Percentiles rank a stretch among this genome's conserved stretches.
These are phyloP conservation scores for Nasonia giraulti DNA, from an alignment of 1,140 invertebrate genomes.

Conservation along the genomic window DNA sequence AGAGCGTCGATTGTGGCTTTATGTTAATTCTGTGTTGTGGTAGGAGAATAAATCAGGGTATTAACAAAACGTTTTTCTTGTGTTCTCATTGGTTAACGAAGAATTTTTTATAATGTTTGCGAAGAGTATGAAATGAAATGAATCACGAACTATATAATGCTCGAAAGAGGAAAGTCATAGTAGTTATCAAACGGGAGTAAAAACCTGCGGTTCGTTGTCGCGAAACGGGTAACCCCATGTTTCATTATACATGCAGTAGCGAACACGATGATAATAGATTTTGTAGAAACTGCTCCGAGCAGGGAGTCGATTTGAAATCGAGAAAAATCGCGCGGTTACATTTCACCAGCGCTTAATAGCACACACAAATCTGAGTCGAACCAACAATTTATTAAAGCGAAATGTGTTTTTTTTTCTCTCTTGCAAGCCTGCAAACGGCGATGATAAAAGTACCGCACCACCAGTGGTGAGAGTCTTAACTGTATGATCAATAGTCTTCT, in stretches of 20 bases:
- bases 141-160: too few species aligned
- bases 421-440: slow-evolving; percentile 42
- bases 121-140: too few species aligned
- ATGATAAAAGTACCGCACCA: slow-evolving; percentile 41
- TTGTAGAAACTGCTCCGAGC: too few species aligned
- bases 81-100: too few species aligned
- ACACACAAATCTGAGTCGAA: background rate
- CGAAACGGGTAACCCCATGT: background rate
- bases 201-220: background rate
- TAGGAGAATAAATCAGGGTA: too few species aligned
- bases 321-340: background rate
- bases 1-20: too few species aligned
- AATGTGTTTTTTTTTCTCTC: slow-evolving; percentile 37
- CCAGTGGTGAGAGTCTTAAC: slow-evolving; percentile 36
- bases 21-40: too few species aligned
- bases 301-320: background rate
- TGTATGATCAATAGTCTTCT: slow-evolving; percentile 39
- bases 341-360: background rate
- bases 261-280: background rate
- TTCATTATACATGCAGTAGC: background rate
- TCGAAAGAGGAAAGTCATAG: too few species aligned
- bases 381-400: slow-evolving; percentile 11
- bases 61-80: too few species aligned
- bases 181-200: too few species aligned
- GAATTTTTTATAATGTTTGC: too few species aligned